These are phyloP conservation scores for Pelecanus crispus DNA, from an alignment of 2,113 vertebrate genomes.

Conservation along the genomic window DNA sequence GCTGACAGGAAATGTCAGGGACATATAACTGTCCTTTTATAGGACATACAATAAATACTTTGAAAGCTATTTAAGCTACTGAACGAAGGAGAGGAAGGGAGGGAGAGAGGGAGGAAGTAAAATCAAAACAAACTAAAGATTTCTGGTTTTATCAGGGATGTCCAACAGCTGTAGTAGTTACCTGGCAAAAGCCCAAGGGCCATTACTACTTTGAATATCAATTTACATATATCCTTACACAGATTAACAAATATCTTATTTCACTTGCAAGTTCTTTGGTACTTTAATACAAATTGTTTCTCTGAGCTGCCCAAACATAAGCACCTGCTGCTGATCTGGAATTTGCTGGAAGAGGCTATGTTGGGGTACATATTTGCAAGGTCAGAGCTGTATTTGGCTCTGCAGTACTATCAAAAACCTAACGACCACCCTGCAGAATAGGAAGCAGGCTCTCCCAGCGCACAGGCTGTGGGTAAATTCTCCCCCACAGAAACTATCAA, in stretches of 20 bases:
- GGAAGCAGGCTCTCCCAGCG: not conserved
- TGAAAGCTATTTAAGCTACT: conserved; percentile 25
- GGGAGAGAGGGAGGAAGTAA: not conserved
- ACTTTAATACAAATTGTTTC: not conserved
- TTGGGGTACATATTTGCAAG: not conserved
- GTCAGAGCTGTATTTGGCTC: not conserved
- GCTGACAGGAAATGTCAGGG: conserved; percentile 46
- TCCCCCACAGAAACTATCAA: not conserved
- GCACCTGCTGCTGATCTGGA: not conserved
- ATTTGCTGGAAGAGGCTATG: not conserved
- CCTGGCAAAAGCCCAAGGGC: not conserved
- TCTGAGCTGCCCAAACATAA: not conserved
- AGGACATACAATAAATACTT: conserved; percentile 50
- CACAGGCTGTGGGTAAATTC: not conserved
- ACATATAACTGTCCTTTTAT: conserved; percentile 45
- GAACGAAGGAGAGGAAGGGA: not conserved
- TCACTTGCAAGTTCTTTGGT: not conserved
- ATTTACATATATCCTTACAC: not conserved
- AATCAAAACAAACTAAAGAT: conserved; percentile 10
- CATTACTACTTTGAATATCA: not conserved
- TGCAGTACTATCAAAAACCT: not conserved
- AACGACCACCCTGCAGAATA: not conserved
- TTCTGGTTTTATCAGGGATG: not conserved
- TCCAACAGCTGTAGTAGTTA: conserved; percentile 28
- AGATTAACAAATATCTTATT: not conserved